phyloP scores from a whole-genome alignment of 2,888 invertebrate species.

The Ormyrus labotus region DNA sequence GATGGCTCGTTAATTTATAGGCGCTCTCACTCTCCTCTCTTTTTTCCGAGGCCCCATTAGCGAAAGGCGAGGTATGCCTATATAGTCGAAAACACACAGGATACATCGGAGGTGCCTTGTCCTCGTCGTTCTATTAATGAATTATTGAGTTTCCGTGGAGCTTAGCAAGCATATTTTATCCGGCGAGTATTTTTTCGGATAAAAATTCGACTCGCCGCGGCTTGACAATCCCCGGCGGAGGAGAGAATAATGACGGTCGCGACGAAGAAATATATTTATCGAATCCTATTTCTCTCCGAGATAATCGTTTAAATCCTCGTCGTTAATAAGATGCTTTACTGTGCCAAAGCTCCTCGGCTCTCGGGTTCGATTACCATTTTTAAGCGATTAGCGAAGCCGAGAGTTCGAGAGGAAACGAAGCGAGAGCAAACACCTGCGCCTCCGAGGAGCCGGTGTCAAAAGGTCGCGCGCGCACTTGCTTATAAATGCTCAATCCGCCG shows the following conservation, averaged over 20 bases:
- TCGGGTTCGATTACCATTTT: conserved; percentile 50
- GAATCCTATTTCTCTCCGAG: conserved; percentile 17
- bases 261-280: conserved; percentile 39
- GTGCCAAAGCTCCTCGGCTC: conserved; percentile 35
- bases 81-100: neutral
- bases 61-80: neutral
- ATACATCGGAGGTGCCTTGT: neutral
- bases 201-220: conserved; percentile 11
- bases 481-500: neutral
- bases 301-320: conserved; percentile 55
- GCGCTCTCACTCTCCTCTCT: neutral
- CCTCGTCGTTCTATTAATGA: conserved; percentile 1
- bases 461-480: conserved; percentile 24
- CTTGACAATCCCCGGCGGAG: neutral
- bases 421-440: conserved; percentile 1
- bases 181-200: conserved; percentile 16
- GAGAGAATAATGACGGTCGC: conserved; percentile 9
- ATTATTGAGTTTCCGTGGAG: conserved; percentile 1
- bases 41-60: conserved; percentile 1
- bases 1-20: neutral
- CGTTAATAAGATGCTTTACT: conserved; percentile 49
- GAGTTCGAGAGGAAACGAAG: neutral
- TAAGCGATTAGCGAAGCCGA: conserved; percentile 31
- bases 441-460: neutral
- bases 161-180: conserved; percentile 28